These are phyloP conservation scores for Proterorhinus semilunaris DNA, from an alignment of 2,113 vertebrate genomes.

Conservation along the genomic window DNA sequence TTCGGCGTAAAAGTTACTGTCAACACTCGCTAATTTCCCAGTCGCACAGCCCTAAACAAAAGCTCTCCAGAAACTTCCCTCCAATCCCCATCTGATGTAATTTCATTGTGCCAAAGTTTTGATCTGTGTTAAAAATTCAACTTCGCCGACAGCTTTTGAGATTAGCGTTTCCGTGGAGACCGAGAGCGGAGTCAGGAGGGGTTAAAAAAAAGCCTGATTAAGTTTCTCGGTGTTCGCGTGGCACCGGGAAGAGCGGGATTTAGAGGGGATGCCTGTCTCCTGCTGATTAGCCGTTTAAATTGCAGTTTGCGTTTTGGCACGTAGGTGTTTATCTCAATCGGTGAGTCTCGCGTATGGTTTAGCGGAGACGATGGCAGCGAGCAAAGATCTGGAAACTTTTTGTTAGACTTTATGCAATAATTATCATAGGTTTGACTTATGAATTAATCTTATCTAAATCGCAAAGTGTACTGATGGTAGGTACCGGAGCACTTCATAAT, in stretches of 20 bases:
- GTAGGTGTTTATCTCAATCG: constrained; percentile 49
- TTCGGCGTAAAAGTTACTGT: background rate
- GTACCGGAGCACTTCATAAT: too few relatives aligned
- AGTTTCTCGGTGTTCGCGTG: constrained; percentile 69
- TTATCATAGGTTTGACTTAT: too few relatives aligned
- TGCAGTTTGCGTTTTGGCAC: constrained; percentile 51
- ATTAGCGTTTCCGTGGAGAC: constrained; percentile 75
- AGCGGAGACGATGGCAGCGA: constrained; percentile 9
- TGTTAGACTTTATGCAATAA: background rate
- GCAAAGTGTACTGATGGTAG: too few relatives aligned
- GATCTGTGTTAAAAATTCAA: constrained; percentile 55
- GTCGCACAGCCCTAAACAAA: background rate
- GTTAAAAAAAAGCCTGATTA: constrained; percentile 71
- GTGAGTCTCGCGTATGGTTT: constrained; percentile 34
- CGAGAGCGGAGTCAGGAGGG: constrained; percentile 58
- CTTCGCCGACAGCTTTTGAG: constrained; percentile 66
- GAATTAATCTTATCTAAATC: too few relatives aligned
- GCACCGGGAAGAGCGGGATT: constrained; percentile 67
- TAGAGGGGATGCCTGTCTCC: constrained; percentile 64
- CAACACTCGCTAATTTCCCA: background rate
- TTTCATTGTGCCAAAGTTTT: constrained; percentile 34
- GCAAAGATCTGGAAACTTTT: constrained; percentile 5
- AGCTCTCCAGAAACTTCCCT: background rate
- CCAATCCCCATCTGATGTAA: constrained; percentile 16
- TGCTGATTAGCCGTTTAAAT: constrained; percentile 69